Conservation (phyloP, 2,888 invertebrate genomes). For the Hypercompe scribonia region DNA sequence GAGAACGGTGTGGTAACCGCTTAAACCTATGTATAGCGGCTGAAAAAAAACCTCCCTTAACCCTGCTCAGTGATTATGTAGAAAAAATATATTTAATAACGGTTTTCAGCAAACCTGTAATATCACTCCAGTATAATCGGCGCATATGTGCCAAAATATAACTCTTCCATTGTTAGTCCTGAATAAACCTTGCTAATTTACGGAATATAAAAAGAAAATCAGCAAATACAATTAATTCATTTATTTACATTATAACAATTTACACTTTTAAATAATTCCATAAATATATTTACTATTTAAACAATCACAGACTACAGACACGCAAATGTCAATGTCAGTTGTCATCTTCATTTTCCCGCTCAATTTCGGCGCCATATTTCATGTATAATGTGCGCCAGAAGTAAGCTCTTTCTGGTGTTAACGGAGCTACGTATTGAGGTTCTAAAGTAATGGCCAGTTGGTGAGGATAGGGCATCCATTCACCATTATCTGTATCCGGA, state of each 20-base stretch:
- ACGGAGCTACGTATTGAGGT: slow-evolving; percentile 75
- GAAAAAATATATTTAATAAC: no score
- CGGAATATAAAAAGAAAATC: neutral
- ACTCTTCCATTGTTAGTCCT: neutral
- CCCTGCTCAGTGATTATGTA: no score
- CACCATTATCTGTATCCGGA: slow-evolving; percentile 71
- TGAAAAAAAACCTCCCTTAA: no score
- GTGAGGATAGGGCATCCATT: slow-evolving; percentile 77
- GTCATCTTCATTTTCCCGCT: slow-evolving; percentile 11
- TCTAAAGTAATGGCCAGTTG: slow-evolving; percentile 74
- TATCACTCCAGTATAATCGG: no score
- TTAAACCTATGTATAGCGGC: no score
- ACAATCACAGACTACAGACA: slow-evolving; percentile 11
- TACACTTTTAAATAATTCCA: neutral
- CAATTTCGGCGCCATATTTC: slow-evolving; percentile 75
- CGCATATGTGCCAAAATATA: no score
- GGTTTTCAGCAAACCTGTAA: no score
- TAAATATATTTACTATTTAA: slow-evolving; percentile 2
- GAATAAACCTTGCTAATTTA: neutral
- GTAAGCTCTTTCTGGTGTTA: slow-evolving; percentile 77
- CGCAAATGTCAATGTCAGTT: slow-evolving; percentile 19
- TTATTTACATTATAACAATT: neutral
- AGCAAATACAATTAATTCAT: neutral
- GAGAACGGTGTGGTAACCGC: no score
- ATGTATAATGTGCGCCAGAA: slow-evolving; percentile 76